These are phyloP conservation scores for Elegia similella DNA, from an alignment of 2,888 invertebrate species.

Conservation along the genomic window DNA sequence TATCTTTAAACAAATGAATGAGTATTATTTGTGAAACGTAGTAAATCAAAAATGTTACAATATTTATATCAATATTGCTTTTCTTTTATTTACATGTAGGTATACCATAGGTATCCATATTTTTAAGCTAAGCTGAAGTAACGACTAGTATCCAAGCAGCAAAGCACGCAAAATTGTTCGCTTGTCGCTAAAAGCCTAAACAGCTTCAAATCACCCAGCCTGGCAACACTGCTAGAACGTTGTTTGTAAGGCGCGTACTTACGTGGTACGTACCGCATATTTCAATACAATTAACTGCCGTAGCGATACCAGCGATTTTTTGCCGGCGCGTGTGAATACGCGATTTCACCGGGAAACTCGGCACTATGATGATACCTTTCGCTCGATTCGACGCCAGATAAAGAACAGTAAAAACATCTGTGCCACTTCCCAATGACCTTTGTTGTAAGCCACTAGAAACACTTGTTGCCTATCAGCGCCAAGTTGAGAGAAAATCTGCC, in stretches of 20 bases:
- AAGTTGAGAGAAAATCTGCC: conserved; percentile 19
- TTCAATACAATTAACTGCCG: conserved; percentile 64
- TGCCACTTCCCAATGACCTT: conserved; percentile 76
- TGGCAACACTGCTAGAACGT: neutral
- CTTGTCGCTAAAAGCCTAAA: too few relatives aligned
- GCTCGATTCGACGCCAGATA: conserved; percentile 70
- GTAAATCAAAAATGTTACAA: too few relatives aligned
- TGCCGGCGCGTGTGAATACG: conserved; percentile 65
- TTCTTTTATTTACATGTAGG: too few relatives aligned
- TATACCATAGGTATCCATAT: too few relatives aligned
- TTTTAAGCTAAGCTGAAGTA: too few relatives aligned
- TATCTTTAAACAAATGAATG: too few relatives aligned
- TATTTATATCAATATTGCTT: too few relatives aligned
- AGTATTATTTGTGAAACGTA: too few relatives aligned
- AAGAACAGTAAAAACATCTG: conserved; percentile 67
- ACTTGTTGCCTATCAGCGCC: conserved; percentile 24
- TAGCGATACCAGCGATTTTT: conserved; percentile 57
- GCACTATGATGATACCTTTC: conserved; percentile 70
- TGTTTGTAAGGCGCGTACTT: conserved; percentile 44
- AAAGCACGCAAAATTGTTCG: too few relatives aligned
- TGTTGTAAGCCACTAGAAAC: conserved; percentile 58
- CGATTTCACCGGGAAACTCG: conserved; percentile 74
- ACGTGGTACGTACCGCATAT: conserved; percentile 55
- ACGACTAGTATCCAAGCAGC: too few relatives aligned
- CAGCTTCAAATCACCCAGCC: too few relatives aligned